phyloP scores from a whole-genome alignment of 2,113 vertebrate species.

The Limnothrissa miodon region DNA sequence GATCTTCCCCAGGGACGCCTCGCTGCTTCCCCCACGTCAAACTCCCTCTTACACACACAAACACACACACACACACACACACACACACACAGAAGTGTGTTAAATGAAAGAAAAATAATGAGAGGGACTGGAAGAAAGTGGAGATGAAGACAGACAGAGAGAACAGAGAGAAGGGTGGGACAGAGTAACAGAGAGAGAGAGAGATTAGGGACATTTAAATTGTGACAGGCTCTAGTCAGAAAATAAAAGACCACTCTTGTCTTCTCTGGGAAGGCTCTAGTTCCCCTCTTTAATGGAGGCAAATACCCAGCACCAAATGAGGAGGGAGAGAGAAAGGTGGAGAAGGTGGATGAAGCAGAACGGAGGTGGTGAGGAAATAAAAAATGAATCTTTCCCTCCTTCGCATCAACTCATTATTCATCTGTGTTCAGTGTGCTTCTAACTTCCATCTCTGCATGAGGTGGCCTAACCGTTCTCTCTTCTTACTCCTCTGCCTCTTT shows the following conservation, averaged over 20 bases:
- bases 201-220: constrained; percentile 48
- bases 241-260: constrained; percentile 26
- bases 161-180: background rate
- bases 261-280: constrained; percentile 22
- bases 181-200: background rate
- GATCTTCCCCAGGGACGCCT: background rate
- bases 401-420: background rate
- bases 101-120: background rate
- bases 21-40: background rate
- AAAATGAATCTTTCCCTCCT: background rate
- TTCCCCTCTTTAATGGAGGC: background rate
- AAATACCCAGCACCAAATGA: background rate
- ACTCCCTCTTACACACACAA: background rate
- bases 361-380: background rate
- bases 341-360: background rate
- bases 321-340: background rate
- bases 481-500: background rate
- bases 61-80: background rate
- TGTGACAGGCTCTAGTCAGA: constrained; percentile 23
- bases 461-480: background rate
- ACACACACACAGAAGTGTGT: background rate
- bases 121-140: background rate
- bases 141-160: background rate
- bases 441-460: background rate
- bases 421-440: background rate